Evolutionary conservation across 2,888 invertebrate species (phyloP), one percentile per base, ranked within the genome.

Genomic region (Bhutanitis thaidina): DNA sequence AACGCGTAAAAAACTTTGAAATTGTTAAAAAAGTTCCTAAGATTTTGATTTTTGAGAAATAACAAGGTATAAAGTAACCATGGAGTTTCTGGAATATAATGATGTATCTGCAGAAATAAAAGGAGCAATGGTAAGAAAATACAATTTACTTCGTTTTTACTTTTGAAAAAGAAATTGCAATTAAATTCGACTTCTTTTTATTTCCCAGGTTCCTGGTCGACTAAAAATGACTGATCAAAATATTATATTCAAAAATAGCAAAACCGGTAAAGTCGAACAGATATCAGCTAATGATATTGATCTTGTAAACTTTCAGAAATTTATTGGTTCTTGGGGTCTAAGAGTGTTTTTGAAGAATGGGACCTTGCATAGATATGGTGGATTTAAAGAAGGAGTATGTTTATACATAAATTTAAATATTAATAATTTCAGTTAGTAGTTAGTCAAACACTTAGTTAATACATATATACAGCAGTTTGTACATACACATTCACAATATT

Each of bases 231-330:
- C 97, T 0, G 97, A 97, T 59, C 95, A 96, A 70, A 93, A 93
- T 64, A 94, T 99, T 30, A 92, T 96, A 41, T 99, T 98, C 77
- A 98, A 98, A 79, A 98, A 98, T 80, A 95, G 92, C 59, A 98
- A 97, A 85, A 99, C 98, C 0, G 99, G 99, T 1, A 98, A 98
- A 84, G 96, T 98, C 0, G 98, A 98, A 72, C 96, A 97, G 73
- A 93, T 98, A 58, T 90, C 92, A 30, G 91, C 94, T 0, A 88
- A 91, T 41, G 98, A 99, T 61, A 94, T 99, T 67, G 97, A 98
- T 47, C 85, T 95, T 50, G 96, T 97, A 0, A 96, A 96, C 76
- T 98, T 98, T 91, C 95, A 98, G 75, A 95, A 96, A 69, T 94
- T 99, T 63, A 96, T 97, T 30, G 95, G 97, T 14, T 94, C 94